A percentile compares a stretch with the other conserved stretches of the same genome.
Evolutionary conservation across 1,140 invertebrate species (phyloP).

Genomic region (Trachymyrmex cornetzi): DNA sequence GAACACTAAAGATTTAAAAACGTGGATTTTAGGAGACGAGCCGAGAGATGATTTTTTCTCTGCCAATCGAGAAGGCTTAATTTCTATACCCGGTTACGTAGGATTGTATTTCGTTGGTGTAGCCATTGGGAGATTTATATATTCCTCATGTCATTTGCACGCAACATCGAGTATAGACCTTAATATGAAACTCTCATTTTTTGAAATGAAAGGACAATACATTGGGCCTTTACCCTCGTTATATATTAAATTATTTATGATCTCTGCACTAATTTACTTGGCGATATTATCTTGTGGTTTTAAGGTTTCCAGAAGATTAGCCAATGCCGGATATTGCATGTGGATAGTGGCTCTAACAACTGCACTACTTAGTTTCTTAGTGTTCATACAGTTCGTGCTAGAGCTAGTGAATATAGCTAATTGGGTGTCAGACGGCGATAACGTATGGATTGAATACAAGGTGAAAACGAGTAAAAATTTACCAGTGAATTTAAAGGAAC

Average conservation of each 20-base stretch:
- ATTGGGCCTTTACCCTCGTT: conserved; percentile 78
- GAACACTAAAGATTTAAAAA: conserved; percentile 87
- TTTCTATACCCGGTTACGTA: conserved; percentile 94
- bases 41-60: conserved; percentile 89
- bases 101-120: conserved; percentile 93
- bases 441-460: background rate
- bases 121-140: conserved; percentile 89
- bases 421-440: background rate
- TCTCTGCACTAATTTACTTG: conserved; percentile 85
- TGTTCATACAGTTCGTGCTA: conserved; percentile 87
- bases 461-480: conserved; percentile 34
- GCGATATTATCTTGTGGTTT: conserved; percentile 86
- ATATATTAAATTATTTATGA: conserved; percentile 83
- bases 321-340: conserved; percentile 92
- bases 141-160: conserved; percentile 81
- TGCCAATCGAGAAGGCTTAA: conserved; percentile 96
- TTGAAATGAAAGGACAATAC: conserved; percentile 72
- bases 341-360: conserved; percentile 91
- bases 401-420: conserved; percentile 71
- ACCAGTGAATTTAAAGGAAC: conserved; percentile 37
- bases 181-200: conserved; percentile 71
- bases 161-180: conserved; percentile 69
- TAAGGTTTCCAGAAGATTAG: conserved; percentile 90
- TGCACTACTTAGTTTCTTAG: conserved; percentile 86
- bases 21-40: conserved; percentile 91